Evolutionary conservation across 2,888 invertebrate genomes (phyloP), one percentile per base, ranked within the genome.

Genomic region (Scotopteryx bipunctaria): DNA sequence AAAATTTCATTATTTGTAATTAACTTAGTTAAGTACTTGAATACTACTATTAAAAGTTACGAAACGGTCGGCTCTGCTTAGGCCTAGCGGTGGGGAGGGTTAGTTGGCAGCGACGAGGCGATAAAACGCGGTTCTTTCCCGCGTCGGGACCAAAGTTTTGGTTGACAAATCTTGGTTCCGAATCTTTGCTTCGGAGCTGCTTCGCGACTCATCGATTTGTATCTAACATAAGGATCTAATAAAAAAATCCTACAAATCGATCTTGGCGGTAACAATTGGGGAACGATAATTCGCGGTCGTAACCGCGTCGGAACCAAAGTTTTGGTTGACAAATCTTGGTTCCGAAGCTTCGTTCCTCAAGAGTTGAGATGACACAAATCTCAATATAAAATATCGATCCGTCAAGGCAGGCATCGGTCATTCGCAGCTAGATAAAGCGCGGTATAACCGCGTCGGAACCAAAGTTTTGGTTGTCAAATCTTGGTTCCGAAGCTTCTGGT

Each of bases 261-360:
- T 11, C 27, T 9, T 11, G 1, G 9, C 27, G 27, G 27, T 27
- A 27, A 11, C 2, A 3, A 11, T 5, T 11, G 16, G 14, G 9
- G 5, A 14, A 29, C 29, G 44, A 29, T 25, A 27, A 27, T 6
- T n/a, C 14, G 44, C 36, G 44, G 27, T 35, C 8, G n/a, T 1
- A 4, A 17, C 36, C 27, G 44, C 44, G 36, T 21, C 36, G 29
- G 9, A 3, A 46, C 37, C 29, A 31, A 37, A 14, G 31, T 37
- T 31, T 23, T 46, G 45, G 15, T 9, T 16, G 11, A 31, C 45
- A 37, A 31, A 46, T 23, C 45, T 46, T 31, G 45, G 45, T 46
- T 37, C 31, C 23, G 45, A 37, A 31, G 0, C 8, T 31, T 46
- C 23, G 45, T 31, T 23, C 16, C 9, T 23, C 23, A 27, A 5